A percentile compares a stretch with the other conserved stretches of the same genome.
Conservation (phyloP, 2,797 vertebrate species). For the Adrianichthys oophorus region DNA sequence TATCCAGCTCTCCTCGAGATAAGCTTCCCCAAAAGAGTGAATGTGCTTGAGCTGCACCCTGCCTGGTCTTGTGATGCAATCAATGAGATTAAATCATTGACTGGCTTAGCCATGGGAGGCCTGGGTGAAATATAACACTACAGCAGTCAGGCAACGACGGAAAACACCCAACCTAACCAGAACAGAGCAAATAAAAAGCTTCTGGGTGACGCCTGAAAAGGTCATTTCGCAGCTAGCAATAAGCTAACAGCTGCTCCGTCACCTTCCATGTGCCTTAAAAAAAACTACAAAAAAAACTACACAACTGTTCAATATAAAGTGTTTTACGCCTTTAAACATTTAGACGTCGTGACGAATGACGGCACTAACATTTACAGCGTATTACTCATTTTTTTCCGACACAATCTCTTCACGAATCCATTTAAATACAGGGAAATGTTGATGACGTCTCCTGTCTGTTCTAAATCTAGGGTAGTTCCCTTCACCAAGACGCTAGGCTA, state of each 20-base stretch:
- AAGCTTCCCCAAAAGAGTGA: constrained; percentile 46
- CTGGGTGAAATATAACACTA: constrained; percentile 59
- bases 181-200: constrained; percentile 49
- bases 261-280: constrained; percentile 70
- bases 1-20: constrained; percentile 5
- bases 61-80: constrained; percentile 73
- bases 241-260: constrained; percentile 78
- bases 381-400: constrained; percentile 61
- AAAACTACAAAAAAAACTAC: constrained; percentile 55
- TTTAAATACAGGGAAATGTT: constrained; percentile 78
- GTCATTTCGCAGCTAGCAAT: constrained; percentile 76
- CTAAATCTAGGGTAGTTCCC: constrained; percentile 73
- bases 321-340: neutral
- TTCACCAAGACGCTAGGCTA: constrained; percentile 64
- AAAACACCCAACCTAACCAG: constrained; percentile 57
- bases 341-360: neutral
- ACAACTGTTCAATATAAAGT: constrained; percentile 40
- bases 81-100: constrained; percentile 73
- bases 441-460: constrained; percentile 80
- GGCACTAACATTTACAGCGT: constrained; percentile 58
- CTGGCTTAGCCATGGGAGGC: constrained; percentile 61
- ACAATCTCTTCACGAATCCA: constrained; percentile 74
- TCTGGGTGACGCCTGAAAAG: constrained; percentile 70
- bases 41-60: constrained; percentile 64
- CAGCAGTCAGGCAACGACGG: constrained; percentile 43